Conservation (phyloP, 1,140 invertebrate species). For the Helicoverpa zea region DNA sequence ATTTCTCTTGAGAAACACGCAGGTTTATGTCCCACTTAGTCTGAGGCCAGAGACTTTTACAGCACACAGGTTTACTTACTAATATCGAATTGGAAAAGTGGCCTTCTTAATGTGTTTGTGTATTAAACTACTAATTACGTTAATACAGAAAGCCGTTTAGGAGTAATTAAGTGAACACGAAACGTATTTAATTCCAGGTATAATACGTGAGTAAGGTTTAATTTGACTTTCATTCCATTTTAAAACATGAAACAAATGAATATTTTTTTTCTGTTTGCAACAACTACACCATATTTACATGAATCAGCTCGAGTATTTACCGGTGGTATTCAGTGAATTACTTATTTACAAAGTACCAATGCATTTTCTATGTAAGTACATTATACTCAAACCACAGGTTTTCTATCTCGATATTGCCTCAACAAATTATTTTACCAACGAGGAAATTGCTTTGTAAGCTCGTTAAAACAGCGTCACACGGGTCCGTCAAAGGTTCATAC, state of each 20-base stretch:
- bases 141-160: constrained; percentile 5
- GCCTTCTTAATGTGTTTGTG: constrained; percentile 12
- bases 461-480: constrained; percentile 20
- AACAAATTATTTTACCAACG: constrained; percentile 21
- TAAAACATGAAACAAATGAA: not conserved
- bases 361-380: not conserved
- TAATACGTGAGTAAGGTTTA: not conserved
- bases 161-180: not conserved
- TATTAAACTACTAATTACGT: constrained; percentile 22
- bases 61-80: not conserved
- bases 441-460: constrained; percentile 42
- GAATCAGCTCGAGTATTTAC: constrained; percentile 14
- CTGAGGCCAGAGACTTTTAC: not conserved
- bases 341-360: not conserved
- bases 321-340: constrained; percentile 7
- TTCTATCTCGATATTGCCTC: constrained; percentile 33
- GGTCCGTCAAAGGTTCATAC: constrained; percentile 13
- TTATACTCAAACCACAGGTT: not conserved
- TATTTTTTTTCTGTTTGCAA: constrained; percentile 5
- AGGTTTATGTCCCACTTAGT: constrained; percentile 31
- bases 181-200: not conserved
- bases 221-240: not conserved
- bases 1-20: constrained; percentile 53
- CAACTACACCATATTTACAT: constrained; percentile 2
- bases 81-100: constrained; percentile 11